These are phyloP conservation scores for Halocynthia aurantium DNA, from an alignment of 23 tunicate species.

Conservation along the genomic window DNA sequence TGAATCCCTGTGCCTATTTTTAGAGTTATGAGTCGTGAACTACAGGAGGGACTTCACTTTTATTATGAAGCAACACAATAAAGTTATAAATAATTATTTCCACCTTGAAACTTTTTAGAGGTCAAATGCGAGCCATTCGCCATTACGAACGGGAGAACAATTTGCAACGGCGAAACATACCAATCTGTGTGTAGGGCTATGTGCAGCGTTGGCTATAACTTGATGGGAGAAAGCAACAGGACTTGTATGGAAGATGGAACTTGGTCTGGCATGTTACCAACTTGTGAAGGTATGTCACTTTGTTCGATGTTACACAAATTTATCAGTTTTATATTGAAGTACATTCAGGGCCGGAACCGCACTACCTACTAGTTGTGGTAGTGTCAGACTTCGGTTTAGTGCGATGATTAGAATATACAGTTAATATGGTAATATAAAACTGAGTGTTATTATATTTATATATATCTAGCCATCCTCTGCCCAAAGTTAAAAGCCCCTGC, in stretches of 20 bases:
- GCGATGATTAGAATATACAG: too few relatives aligned
- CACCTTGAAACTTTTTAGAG: background rate
- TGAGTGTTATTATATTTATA: background rate
- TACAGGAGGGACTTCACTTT: too few relatives aligned
- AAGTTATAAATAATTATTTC: too few relatives aligned
- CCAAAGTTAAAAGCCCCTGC: slow-evolving; percentile 5
- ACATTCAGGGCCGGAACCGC: too few relatives aligned
- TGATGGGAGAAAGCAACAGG: too few relatives aligned
- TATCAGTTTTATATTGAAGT: background rate
- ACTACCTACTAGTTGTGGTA: background rate
- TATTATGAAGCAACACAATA: too few relatives aligned
- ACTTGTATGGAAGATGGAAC: slow-evolving; percentile 7
- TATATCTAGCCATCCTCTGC: background rate
- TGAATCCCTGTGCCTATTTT: too few relatives aligned
- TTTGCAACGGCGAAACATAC: background rate
- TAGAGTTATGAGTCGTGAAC: too few relatives aligned
- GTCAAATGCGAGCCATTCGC: background rate
- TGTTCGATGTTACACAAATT: background rate
- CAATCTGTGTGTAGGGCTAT: background rate
- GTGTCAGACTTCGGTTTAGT: background rate
- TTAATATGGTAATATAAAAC: too few relatives aligned
- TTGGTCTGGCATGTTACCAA: slow-evolving; percentile 9
- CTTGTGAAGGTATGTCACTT: slow-evolving; percentile 11
- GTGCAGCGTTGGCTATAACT: background rate
- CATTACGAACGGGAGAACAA: background rate